phyloP scores from a whole-genome alignment of 2,113 vertebrate genomes.

The Lucifuga dentata region DNA sequence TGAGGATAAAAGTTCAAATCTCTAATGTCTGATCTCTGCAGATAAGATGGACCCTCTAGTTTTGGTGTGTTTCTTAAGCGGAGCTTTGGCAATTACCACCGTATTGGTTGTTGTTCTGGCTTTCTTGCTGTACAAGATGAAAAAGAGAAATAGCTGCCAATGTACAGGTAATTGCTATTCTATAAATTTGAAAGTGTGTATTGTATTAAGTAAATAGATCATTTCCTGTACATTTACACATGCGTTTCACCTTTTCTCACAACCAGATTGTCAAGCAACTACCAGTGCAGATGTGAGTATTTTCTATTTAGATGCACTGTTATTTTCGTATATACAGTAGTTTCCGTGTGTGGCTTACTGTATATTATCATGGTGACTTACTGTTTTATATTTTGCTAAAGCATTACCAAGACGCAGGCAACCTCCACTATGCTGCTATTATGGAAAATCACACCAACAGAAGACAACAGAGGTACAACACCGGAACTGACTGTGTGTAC shows the following conservation, averaged over 20 bases:
- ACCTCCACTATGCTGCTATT: constrained; percentile 35
- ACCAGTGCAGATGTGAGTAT: too few relatives aligned
- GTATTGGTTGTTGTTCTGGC: constrained; percentile 16
- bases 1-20: not conserved
- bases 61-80: constrained; percentile 29
- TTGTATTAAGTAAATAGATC: fast-evolving
- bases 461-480: constrained; percentile 6
- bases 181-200: not conserved
- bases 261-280: not conserved
- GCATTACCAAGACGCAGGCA: not conserved
- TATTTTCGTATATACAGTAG: too few relatives aligned
- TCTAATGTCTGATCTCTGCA: too few relatives aligned
- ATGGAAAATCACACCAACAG: not conserved
- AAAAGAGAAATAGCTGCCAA: not conserved
- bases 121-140: constrained; percentile 1
- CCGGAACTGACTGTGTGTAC: constrained; percentile 38
- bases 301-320: too few relatives aligned
- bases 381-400: constrained; percentile 1
- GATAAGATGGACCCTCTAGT: not conserved
- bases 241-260: not conserved
- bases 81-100: constrained; percentile 30
- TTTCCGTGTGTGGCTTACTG: too few relatives aligned
- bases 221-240: not conserved
- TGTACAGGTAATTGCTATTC: not conserved
- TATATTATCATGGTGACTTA: too few relatives aligned